Evolutionary conservation across 1,140 invertebrate species (phyloP), one percentile per base, ranked within the genome.

Genomic region (Gyrodactylus bullatarudis): DNA sequence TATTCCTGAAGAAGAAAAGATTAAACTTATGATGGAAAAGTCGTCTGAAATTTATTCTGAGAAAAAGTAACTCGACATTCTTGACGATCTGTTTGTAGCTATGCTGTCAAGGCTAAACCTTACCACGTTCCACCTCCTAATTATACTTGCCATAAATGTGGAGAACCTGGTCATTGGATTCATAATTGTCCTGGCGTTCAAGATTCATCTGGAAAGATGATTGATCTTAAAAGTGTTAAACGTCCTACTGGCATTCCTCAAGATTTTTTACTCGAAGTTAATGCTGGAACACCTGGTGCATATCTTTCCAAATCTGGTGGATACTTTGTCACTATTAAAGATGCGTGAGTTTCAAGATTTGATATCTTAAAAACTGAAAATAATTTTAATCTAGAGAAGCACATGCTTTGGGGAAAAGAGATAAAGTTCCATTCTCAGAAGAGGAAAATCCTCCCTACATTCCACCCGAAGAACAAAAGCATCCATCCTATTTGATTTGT

Each of bases 391-490:
- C 23, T 23, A 73, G 72, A 16, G 72, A 73, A 21, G 72, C 72
- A 1, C 23, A 73, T 24, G 72, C 72, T 2, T 20, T 23, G 34
- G 72, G 72, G 1, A 73, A 73, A 26, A 73, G 27, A 24, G 72
- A 73, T 20, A 73, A 73, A 26, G 1, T 22, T 8, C 72, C 72
- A 69, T 73, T 73, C 25, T 68, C 34, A 23, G 25, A 22, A 1
- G 72, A 73, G 25, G 72, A 73, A 27, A 73, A 73, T 21, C 72
- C 72, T 69, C 72, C 70, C 20, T 71, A 71, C 24, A n/a, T 71
- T 71, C 23, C 34, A 8, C 34, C 70, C 1, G 24, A 71, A 71
- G 72, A 73, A 20, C 26, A 73, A 73, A 23, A 68, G 26, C 23
- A n/a, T 23, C 72, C 26, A 24, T 24, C 21, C 1, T 20, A 23